A percentile compares a stretch with the other conserved stretches of the same genome.
Conservation (phyloP, 2,888 invertebrate genomes). For the Adelognathus sp. region DNA sequence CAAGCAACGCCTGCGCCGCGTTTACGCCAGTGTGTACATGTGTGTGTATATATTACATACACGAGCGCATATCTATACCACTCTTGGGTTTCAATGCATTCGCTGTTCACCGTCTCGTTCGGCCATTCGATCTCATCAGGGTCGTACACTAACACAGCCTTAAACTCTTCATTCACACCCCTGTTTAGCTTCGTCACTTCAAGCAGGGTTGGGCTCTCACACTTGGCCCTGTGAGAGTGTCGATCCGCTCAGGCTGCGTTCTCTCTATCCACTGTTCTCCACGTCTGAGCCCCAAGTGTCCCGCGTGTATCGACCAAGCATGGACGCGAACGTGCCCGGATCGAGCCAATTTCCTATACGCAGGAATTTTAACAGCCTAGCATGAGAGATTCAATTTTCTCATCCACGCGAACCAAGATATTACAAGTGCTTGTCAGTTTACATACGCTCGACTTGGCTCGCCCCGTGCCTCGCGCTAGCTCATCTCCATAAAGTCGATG, state of each 20-base stretch:
- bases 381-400: conserved; percentile 66
- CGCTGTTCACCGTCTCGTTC: conserved; percentile 24
- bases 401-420: conserved; percentile 24
- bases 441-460: background rate
- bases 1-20: conserved; percentile 38
- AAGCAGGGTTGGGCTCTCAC: background rate
- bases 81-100: conserved; percentile 41
- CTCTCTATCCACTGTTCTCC: background rate
- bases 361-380: conserved; percentile 61
- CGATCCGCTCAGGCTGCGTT: background rate
- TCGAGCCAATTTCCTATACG: conserved; percentile 70
- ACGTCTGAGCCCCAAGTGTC: background rate
- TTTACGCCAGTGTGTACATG: background rate
- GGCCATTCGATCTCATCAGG: conserved; percentile 31
- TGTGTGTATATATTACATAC: background rate
- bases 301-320: conserved; percentile 36
- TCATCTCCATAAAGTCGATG: conserved; percentile 26
- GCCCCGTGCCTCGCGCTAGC: background rate
- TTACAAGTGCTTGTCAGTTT: conserved; percentile 9
- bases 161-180: conserved; percentile 3
- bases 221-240: background rate
- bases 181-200: conserved; percentile 34
- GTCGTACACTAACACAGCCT: conserved; percentile 29
- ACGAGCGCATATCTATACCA: background rate
- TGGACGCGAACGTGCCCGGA: conserved; percentile 46